Evolutionary conservation across 2,797 vertebrate genomes (phyloP).

Genomic region (Lateolabrax maculatus): DNA sequence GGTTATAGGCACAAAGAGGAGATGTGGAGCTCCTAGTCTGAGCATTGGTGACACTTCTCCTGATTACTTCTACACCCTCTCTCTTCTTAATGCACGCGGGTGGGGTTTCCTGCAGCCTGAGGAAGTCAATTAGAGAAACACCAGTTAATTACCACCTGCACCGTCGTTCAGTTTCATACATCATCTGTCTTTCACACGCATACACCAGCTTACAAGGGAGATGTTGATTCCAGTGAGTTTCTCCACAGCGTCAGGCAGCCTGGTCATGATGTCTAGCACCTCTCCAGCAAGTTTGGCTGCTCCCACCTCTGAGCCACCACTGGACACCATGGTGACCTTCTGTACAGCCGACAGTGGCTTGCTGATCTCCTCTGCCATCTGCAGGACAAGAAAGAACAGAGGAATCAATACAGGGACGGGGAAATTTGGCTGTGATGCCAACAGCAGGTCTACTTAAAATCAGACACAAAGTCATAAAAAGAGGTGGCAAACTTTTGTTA

Average conservation of each 20-base stretch:
- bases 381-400: conserved; percentile 1
- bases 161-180: background rate
- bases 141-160: background rate
- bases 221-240: conserved; percentile 92
- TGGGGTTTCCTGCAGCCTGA: conserved; percentile 65
- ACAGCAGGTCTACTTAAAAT: background rate
- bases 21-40: conserved; percentile 29
- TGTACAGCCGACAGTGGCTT: conserved; percentile 85
- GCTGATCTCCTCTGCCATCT: conserved; percentile 95
- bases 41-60: conserved; percentile 14
- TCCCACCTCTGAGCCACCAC: conserved; percentile 89
- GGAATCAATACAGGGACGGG: background rate
- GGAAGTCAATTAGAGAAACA: conserved; percentile 2
- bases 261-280: conserved; percentile 92
- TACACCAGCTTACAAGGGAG: conserved; percentile 83
- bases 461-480: no score
- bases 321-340: conserved; percentile 94
- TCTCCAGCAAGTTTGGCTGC: conserved; percentile 91
- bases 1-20: conserved; percentile 55
- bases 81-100: conserved; percentile 67
- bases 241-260: conserved; percentile 88
- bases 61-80: background rate
- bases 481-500: background rate
- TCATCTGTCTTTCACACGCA: background rate
- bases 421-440: background rate